These are phyloP conservation scores for Xyrichtys novacula DNA, from an alignment of 2,797 vertebrate genomes.

Conservation along the genomic window DNA sequence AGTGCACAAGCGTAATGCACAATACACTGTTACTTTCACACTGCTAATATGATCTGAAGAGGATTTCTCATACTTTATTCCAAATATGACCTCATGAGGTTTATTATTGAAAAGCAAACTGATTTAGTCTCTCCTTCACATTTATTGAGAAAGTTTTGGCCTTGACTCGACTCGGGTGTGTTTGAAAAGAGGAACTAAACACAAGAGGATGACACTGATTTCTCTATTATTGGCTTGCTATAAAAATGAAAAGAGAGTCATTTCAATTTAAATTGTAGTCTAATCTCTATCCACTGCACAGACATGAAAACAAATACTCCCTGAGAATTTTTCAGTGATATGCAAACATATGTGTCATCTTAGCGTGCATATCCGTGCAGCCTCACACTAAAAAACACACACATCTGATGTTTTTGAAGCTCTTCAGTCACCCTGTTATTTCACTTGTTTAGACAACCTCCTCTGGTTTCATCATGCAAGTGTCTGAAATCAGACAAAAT, in stretches of 20 bases:
- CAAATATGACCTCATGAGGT: conserved; percentile 34
- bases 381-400: conserved; percentile 2
- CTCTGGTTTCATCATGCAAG: conserved; percentile 36
- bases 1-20: conserved; percentile 55
- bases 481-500: conserved; percentile 42
- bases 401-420: conserved; percentile 30
- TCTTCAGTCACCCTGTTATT: conserved; percentile 43
- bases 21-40: conserved; percentile 44
- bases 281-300: conserved; percentile 15
- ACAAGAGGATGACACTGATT: no score
- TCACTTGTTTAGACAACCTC: conserved; percentile 43
- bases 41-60: conserved; percentile 43
- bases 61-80: conserved; percentile 41
- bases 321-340: conserved; percentile 13
- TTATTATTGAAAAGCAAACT: conserved; percentile 41
- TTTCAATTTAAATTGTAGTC: conserved; percentile 8
- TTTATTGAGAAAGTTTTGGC: not conserved
- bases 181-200: no score
- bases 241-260: conserved; percentile 21
- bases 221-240: conserved; percentile 33
- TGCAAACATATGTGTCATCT: conserved; percentile 29
- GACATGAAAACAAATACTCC: conserved; percentile 31
- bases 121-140: not conserved
- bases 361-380: conserved; percentile 23
- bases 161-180: no score